Percentiles rank a stretch among this genome's conserved stretches.
Evolutionary conservation across 2,888 invertebrate genomes (phyloP).

Genomic region (Polyommatus iphigenia): DNA sequence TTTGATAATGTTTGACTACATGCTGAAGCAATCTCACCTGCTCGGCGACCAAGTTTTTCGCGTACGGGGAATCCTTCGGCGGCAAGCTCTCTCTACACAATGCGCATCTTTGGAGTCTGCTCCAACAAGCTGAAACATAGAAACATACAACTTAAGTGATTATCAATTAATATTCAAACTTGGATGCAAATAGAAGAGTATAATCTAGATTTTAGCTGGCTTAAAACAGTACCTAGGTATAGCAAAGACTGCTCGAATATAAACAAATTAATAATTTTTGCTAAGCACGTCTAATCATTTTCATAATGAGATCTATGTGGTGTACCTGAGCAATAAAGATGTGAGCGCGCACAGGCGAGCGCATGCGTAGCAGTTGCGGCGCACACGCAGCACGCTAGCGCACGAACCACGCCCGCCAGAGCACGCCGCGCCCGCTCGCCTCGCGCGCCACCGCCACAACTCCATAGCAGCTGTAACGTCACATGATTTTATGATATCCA

Average conservation of each 20-base stretch:
- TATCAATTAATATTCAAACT: background rate
- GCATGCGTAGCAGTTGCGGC: constrained; percentile 62
- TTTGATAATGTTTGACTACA: too few relatives aligned
- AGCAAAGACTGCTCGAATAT: background rate
- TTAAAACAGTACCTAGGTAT: background rate
- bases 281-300: too few relatives aligned
- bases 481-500: too few relatives aligned
- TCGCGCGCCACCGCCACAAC: constrained; percentile 65
- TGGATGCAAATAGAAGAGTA: too few relatives aligned
- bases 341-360: constrained; percentile 60
- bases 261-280: too few relatives aligned
- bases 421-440: constrained; percentile 67
- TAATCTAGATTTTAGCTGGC: too few relatives aligned
- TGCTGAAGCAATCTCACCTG: constrained; percentile 50
- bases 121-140: constrained; percentile 61
- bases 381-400: constrained; percentile 66
- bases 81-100: constrained; percentile 66
- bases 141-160: constrained; percentile 13
- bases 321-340: constrained; percentile 65
- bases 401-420: constrained; percentile 58
- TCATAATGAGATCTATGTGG: background rate
- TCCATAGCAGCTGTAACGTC: constrained; percentile 61
- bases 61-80: constrained; percentile 63
- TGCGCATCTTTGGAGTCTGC: constrained; percentile 64
- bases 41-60: constrained; percentile 68